Percentiles rank a stretch among this genome's conserved stretches.
phyloP scores from a whole-genome alignment of 2,797 vertebrate species.

The Dryobates pubescens region DNA sequence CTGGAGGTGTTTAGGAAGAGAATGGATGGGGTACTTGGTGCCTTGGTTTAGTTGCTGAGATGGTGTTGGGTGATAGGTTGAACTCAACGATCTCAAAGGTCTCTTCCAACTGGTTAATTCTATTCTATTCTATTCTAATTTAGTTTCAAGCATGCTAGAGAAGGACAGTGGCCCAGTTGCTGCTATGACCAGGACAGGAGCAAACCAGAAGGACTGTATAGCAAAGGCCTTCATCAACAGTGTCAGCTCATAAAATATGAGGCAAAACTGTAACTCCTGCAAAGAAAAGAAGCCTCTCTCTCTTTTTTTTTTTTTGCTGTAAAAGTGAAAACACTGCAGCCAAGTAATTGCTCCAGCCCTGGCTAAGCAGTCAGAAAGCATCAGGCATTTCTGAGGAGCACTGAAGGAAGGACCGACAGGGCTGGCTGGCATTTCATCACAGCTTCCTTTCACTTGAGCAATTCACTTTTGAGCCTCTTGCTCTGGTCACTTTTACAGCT shows the following conservation, averaged over 20 bases:
- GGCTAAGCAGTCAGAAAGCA: slow-evolving; percentile 50
- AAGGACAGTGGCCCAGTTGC: not conserved
- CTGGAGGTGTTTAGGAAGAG: no score
- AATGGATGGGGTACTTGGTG: no score
- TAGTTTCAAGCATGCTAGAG: not conserved
- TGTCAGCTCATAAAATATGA: not conserved
- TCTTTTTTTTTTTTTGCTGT: no score
- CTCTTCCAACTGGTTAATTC: no score
- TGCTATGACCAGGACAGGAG: not conserved
- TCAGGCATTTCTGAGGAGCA: slow-evolving; percentile 31
- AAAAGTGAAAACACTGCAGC: not conserved
- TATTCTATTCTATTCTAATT: not conserved
- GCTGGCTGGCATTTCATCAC: slow-evolving; percentile 39
- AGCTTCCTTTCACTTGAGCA: slow-evolving; percentile 60
- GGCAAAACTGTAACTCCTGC: not conserved
- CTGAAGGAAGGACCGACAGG: not conserved
- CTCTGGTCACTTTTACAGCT: not conserved
- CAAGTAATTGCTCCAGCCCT: not conserved
- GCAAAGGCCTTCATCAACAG: not conserved
- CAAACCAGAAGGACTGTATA: not conserved
- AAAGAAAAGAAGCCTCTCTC: no score
- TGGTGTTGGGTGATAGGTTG: no score
- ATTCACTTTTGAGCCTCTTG: not conserved
- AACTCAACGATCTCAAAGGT: no score
- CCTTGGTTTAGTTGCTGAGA: no score